Base-by-base conservation (phyloP, 2,888 invertebrate species). In the Fragum fragum region DNA sequence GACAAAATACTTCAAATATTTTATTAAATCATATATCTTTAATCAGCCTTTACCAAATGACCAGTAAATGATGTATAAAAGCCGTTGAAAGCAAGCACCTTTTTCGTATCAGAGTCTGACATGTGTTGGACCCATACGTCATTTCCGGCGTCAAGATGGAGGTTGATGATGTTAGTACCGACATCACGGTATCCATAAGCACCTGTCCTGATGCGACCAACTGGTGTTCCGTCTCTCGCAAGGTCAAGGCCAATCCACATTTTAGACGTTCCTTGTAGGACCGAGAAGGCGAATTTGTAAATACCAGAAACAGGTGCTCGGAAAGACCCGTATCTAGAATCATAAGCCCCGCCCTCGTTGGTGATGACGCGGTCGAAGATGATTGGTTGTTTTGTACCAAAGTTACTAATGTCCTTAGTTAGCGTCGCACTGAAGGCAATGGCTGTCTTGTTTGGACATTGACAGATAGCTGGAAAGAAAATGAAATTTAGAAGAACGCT, bases 361-460 rank as follows among this genome's bases (percentile, higher is more conserved):
- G 93, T 93, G 66, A 93, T 88, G 53, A 93, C 90, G 32, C 90
- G 87, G 85, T 93, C 92, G 78, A 92, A 93, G 55, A 90, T 68
- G 69, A 93, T 88, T 5, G 90, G 87, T 81, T 92, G 90, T 18
- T 87, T 80, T 14, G 86, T 87, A 9, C 92, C 91, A 14, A 93
- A 93, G 14, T 92, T 93, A 36, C 89, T 85, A 81, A 93, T 92
- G 74, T 92, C 90, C 7, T 88, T 69, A 9, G 86, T 90, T 11
- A 94, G 83, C 1, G 93, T 93, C 0, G 88, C 93, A 61, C 91
- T 92, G 87, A 94, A 94, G 0, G 93, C 93, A 9, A 93, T 87
- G 0, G 79, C 83, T 3, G 81, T 81, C 14, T 63, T 79, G 29
- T 81, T 42, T 11, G 83, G 83, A 66, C 86, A 86, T n/a, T 83